A percentile compares a stretch with the other conserved stretches of the same genome.
Conservation (phyloP, 2,888 invertebrate species). For the Galeruca laticollis region DNA sequence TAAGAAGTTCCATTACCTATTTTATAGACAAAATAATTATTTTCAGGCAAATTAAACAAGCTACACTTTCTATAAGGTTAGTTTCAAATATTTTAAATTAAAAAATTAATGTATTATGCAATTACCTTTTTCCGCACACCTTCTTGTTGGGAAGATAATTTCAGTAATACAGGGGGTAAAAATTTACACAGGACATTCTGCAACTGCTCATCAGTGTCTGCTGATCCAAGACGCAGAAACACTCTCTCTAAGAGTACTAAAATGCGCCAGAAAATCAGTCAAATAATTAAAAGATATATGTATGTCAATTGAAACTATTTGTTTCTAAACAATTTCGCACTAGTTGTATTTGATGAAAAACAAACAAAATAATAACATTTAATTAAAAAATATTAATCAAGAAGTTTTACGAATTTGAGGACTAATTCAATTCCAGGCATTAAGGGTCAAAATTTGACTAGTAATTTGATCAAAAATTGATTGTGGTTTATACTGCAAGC, state of each 20-base stretch:
- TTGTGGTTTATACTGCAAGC: no score
- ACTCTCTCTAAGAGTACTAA: conserved; percentile 89
- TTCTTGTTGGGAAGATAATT: conserved; percentile 88
- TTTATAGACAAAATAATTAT: conserved; percentile 27
- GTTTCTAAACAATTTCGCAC: no score
- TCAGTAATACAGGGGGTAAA: conserved; percentile 89
- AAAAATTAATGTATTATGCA: background rate
- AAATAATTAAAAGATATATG: background rate
- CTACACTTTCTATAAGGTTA: no score
- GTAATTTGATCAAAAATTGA: no score
- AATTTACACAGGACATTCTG: conserved; percentile 86
- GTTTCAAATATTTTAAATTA: background rate
- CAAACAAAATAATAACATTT: no score
- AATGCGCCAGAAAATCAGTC: conserved; percentile 50
- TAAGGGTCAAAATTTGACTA: no score
- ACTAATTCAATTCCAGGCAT: no score
- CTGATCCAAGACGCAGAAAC: conserved; percentile 87
- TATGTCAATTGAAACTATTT: no score
- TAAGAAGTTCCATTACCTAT: conserved; percentile 91
- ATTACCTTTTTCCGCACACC: conserved; percentile 74
- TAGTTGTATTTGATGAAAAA: no score
- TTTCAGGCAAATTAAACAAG: no score
- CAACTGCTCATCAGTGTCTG: conserved; percentile 90
- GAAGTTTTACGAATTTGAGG: no score
- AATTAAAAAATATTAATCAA: no score